These are phyloP conservation scores for Chalcosyrphus nemorum DNA, from an alignment of 2,888 invertebrate species.

Conservation along the genomic window DNA sequence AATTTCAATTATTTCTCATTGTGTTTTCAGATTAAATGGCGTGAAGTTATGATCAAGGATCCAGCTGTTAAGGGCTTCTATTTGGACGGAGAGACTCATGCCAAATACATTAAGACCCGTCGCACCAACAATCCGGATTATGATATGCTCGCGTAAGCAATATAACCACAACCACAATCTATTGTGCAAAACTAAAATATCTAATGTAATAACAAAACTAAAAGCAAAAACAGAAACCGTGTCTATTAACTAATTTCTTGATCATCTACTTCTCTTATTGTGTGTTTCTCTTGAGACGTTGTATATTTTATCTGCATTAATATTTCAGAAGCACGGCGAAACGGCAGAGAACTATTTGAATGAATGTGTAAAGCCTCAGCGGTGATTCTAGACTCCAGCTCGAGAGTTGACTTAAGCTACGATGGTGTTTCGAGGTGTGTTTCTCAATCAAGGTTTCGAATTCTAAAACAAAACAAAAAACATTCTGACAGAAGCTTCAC, in stretches of 20 bases:
- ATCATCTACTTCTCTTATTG: neutral
- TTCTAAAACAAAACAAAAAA: conserved; percentile 4
- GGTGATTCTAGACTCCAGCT: conserved; percentile 13
- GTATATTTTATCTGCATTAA: conserved; percentile 40
- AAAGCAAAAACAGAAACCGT: conserved; percentile 28
- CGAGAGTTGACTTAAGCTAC: conserved; percentile 31
- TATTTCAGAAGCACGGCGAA: conserved; percentile 64
- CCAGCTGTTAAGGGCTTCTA: conserved; percentile 87
- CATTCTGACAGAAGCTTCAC: conserved; percentile 31
- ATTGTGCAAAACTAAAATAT: conserved; percentile 31
- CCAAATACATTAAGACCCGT: conserved; percentile 87
- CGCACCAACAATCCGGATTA: conserved; percentile 87
- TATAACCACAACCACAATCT: conserved; percentile 20
- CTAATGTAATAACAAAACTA: conserved; percentile 27
- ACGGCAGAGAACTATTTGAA: conserved; percentile 58
- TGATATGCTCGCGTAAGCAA: conserved; percentile 84
- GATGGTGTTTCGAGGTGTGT: conserved; percentile 26
- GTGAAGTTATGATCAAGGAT: conserved; percentile 87
- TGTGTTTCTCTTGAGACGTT: neutral
- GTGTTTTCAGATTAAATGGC: conserved; percentile 85
- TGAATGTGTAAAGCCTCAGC: conserved; percentile 6
- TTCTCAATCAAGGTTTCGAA: neutral
- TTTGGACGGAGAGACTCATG: conserved; percentile 87
- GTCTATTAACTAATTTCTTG: conserved; percentile 37
- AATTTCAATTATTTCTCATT: neutral